These are phyloP conservation scores for Andrena chrysosceles DNA, from an alignment of 2,888 invertebrate species.

Conservation along the genomic window DNA sequence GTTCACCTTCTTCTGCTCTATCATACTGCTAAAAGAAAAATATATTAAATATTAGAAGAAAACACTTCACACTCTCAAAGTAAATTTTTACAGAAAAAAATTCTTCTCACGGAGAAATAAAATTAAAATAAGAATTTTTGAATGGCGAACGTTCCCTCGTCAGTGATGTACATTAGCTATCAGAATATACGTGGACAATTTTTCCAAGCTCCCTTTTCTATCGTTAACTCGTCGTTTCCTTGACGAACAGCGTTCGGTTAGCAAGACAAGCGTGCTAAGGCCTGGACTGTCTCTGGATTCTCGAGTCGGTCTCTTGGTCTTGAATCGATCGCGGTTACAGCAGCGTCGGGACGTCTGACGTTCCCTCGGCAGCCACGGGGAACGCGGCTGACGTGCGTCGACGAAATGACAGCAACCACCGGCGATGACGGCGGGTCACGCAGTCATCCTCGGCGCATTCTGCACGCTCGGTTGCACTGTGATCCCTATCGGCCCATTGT, in stretches of 20 bases:
- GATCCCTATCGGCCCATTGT: constrained; percentile 62
- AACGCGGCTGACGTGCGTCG: constrained; percentile 44
- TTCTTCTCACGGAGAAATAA: no score
- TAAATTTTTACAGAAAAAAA: no score
- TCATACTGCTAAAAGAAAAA: no score
- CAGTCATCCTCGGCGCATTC: constrained; percentile 60
- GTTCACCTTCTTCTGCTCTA: no score
- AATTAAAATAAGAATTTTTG: no score
- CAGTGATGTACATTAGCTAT: no score
- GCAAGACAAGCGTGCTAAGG: background rate
- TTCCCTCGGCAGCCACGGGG: constrained; percentile 22
- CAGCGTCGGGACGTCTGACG: constrained; percentile 30
- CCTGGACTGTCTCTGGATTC: constrained; percentile 1
- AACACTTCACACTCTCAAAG: no score
- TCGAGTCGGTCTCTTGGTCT: background rate
- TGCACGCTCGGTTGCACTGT: constrained; percentile 60
- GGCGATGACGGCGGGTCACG: constrained; percentile 51
- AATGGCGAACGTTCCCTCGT: no score
- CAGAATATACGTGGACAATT: no score
- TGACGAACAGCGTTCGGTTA: background rate
- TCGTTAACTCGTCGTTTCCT: no score
- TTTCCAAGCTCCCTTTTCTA: no score
- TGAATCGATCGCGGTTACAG: constrained; percentile 10
- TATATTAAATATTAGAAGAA: no score
- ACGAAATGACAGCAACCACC: constrained; percentile 58